These are phyloP conservation scores for Halyomorpha halys DNA, from an alignment of 1,140 invertebrate species.

Conservation along the genomic window DNA sequence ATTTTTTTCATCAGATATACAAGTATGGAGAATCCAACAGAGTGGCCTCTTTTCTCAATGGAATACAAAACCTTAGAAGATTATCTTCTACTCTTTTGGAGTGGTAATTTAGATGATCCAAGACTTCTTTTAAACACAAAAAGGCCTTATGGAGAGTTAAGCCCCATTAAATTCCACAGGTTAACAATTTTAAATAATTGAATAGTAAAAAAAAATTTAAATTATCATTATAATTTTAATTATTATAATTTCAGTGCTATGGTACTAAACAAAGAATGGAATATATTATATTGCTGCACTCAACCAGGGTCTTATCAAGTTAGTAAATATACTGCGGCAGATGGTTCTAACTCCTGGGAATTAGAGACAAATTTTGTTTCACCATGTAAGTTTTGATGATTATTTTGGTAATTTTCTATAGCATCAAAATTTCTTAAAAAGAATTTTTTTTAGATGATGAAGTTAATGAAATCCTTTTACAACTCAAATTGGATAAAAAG, in stretches of 20 bases:
- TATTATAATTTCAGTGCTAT: conserved; percentile 47
- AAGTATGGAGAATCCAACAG: conserved; percentile 45
- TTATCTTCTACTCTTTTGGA: conserved; percentile 66
- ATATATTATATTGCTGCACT: conserved; percentile 49
- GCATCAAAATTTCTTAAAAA: neutral
- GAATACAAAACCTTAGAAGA: conserved; percentile 61
- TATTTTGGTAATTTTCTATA: neutral
- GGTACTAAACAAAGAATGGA: conserved; percentile 46
- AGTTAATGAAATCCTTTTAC: conserved; percentile 60
- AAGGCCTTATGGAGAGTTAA: conserved; percentile 43
- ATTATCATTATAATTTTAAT: conserved; percentile 22
- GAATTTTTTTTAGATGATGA: conserved; percentile 45
- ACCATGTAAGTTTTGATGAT: conserved; percentile 33
- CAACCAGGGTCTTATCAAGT: conserved; percentile 45
- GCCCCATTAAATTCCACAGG: conserved; percentile 63
- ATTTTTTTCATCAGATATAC: conserved; percentile 30
- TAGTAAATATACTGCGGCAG: conserved; percentile 42
- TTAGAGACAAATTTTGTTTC: conserved; percentile 47
- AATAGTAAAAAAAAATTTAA: neutral
- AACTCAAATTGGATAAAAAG: conserved; percentile 69
- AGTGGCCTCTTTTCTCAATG: conserved; percentile 63
- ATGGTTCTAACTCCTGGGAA: conserved; percentile 47
- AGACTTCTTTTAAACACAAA: conserved; percentile 53
- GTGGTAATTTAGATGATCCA: conserved; percentile 62
- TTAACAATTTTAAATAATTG: conserved; percentile 34